Base-by-base conservation (phyloP, 2,113 vertebrate species). In the Rissa tridactyla region DNA sequence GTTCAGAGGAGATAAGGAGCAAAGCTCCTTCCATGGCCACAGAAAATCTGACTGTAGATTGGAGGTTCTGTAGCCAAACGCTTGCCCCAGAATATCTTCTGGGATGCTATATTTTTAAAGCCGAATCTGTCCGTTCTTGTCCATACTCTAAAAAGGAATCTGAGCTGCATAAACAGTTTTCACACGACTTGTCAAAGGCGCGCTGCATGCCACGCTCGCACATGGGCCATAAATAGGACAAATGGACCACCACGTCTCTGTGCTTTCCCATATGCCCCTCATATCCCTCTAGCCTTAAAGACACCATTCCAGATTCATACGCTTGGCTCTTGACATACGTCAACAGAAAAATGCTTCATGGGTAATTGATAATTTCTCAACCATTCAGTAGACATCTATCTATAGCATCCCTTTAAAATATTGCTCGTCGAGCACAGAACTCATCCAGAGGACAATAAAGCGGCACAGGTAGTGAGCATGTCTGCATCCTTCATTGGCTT, bases 221-320 rank as follows among this genome's bases (percentile, higher is more conserved):
- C 64, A 11, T 0, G 6, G 3, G 0, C 46, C 30, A 7, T 4
- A 44, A 30, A 25, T 6, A 30, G 7, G 9, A 42, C 38, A 10
- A 38, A 15, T 4, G 22, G 47, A 19, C 22, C 42, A 32, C 21
- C 11, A 2, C 4, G 15, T 21, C 10, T 26, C 62, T 0, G 0
- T 17, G 44, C 29, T 40, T 2, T 13, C 32, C 13, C 16, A 12
- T 4, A 29, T 9, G n/a, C 7, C 44, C 18, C n/a, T 29, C 14
- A 0, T 7, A 1, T 3, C 4, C 22, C 73, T 42, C 49, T 15
- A 23, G 65, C 9, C 3, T 49, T 17, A 25, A 29, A 32, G 57
- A 34, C 36, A 11, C 34, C 5, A 3, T 14, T 13, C 77, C 18
- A 22, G 27, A 8, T 3, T 49, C 13, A 6, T 3, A 6, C 32